Conservation (phyloP, 1,140 invertebrate genomes). For the Maniola jurtina region DNA sequence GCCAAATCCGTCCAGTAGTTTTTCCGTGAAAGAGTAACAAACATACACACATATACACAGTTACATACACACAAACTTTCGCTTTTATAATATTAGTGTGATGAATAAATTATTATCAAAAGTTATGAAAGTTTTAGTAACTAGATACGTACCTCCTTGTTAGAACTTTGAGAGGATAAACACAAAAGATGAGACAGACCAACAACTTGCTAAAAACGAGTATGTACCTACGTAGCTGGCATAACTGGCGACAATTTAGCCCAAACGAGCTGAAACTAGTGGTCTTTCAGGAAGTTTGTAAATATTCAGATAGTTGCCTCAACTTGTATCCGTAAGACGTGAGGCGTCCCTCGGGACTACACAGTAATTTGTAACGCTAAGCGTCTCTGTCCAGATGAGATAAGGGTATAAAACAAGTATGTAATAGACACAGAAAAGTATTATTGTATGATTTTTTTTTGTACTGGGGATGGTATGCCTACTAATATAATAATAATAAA, state of each 20-base stretch:
- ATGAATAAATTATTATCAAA: too few species aligned
- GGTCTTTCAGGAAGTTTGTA: conserved; percentile 42
- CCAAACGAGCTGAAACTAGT: conserved; percentile 30
- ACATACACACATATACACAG: too few species aligned
- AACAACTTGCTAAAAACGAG: neutral
- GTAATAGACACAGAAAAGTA: neutral
- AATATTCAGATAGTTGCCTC: conserved; percentile 64
- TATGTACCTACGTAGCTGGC: conserved; percentile 20
- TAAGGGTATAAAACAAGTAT: conserved; percentile 26
- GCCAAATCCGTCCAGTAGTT: too few species aligned
- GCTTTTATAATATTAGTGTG: too few species aligned
- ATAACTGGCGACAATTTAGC: conserved; percentile 23
- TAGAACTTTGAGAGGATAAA: neutral
- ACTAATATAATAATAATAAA: too few species aligned
- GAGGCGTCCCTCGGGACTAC: conserved; percentile 33
- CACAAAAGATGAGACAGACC: conserved; percentile 1
- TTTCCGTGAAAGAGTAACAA: too few species aligned
- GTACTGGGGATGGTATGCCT: too few species aligned
- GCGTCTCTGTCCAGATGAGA: conserved; percentile 36
- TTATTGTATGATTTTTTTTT: too few species aligned
- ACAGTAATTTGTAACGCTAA: conserved; percentile 46
- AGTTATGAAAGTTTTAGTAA: too few species aligned
- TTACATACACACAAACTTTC: too few species aligned
- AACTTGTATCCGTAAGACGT: conserved; percentile 51
- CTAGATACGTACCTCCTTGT: neutral